Conservation (phyloP, 2,113 vertebrate species). For the Steatornis caripensis region DNA sequence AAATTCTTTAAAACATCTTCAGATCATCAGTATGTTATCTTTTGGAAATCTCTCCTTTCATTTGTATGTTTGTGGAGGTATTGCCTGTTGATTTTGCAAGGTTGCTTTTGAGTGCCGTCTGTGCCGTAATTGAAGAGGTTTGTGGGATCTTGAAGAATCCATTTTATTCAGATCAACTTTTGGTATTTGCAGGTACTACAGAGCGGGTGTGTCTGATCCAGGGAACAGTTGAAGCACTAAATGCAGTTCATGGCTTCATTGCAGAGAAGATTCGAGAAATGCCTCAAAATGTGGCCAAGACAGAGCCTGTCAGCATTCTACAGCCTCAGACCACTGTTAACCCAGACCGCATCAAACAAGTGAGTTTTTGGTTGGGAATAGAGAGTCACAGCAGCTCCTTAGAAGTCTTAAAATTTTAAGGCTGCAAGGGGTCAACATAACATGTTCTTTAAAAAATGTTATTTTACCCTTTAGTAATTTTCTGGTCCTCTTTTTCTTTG, state of each 20-base stretch:
- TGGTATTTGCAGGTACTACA: conserved; percentile 87
- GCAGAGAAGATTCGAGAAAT: conserved; percentile 99
- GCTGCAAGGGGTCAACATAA: not conserved
- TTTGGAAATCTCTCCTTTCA: not conserved
- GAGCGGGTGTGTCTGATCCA: conserved; percentile 98
- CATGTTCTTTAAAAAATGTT: not conserved
- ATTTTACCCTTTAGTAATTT: conserved; percentile 12
- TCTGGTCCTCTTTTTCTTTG: not conserved
- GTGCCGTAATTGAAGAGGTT: not conserved
- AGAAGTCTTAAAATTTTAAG: conserved; percentile 45
- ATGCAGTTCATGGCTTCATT: conserved; percentile 98
- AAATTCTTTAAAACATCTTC: not conserved
- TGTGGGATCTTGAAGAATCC: not conserved
- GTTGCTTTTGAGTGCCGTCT: not conserved
- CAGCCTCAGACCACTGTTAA: conserved; percentile 99
- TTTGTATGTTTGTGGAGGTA: not conserved
- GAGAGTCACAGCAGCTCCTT: conserved; percentile 56
- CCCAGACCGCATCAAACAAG: conserved; percentile 99
- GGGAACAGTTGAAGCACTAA: conserved; percentile 97
- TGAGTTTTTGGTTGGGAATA: conserved; percentile 78
- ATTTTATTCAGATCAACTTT: not conserved
- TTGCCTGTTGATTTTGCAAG: not conserved
- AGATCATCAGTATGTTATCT: not conserved
- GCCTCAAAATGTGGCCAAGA: conserved; percentile 98
- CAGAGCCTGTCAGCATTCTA: conserved; percentile 97